These are phyloP conservation scores for Andrena chrysosceles DNA, from an alignment of 2,888 invertebrate genomes.

Conservation along the genomic window DNA sequence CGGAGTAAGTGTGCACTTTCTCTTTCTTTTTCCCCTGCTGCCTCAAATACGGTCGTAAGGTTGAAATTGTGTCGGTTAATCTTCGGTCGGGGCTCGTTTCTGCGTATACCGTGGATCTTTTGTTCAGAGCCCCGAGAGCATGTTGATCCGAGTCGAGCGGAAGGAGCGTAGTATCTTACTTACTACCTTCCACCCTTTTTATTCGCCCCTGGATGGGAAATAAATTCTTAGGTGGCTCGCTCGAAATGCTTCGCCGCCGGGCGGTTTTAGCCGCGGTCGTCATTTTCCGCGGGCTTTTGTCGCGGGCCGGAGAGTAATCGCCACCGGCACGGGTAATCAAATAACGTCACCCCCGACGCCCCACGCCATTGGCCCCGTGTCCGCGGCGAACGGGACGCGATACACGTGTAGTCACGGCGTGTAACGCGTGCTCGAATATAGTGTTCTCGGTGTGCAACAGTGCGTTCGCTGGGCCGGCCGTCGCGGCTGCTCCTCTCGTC, in stretches of 20 bases:
- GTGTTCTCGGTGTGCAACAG: conserved; percentile 67
- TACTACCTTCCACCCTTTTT: background rate
- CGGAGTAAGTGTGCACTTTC: background rate
- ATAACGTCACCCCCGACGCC: conserved; percentile 64
- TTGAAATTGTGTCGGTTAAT: conserved; percentile 24
- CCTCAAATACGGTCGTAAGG: background rate
- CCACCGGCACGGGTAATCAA: conserved; percentile 64
- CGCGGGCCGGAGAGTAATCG: conserved; percentile 41
- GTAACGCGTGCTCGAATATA: conserved; percentile 75
- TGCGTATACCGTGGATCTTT: conserved; percentile 5
- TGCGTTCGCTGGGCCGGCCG: conserved; percentile 63
- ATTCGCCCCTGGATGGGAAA: conserved; percentile 3
- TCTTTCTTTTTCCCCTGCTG: background rate
- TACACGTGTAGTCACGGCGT: conserved; percentile 74
- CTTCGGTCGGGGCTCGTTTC: conserved; percentile 5
- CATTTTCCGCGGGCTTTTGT: conserved; percentile 34
- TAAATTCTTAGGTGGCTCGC: conserved; percentile 25
- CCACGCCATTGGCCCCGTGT: conserved; percentile 72
- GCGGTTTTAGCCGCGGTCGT: conserved; percentile 4
- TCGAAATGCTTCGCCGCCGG: background rate
- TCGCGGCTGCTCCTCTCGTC: conserved; percentile 53
- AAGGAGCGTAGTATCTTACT: background rate
- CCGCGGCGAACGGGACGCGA: conserved; percentile 65
- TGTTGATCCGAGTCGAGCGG: background rate
- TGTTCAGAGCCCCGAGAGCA: conserved; percentile 2